Evolutionary conservation across 2,888 invertebrate species (phyloP).

Genomic region (Callyntrura guangdongensis): DNA sequence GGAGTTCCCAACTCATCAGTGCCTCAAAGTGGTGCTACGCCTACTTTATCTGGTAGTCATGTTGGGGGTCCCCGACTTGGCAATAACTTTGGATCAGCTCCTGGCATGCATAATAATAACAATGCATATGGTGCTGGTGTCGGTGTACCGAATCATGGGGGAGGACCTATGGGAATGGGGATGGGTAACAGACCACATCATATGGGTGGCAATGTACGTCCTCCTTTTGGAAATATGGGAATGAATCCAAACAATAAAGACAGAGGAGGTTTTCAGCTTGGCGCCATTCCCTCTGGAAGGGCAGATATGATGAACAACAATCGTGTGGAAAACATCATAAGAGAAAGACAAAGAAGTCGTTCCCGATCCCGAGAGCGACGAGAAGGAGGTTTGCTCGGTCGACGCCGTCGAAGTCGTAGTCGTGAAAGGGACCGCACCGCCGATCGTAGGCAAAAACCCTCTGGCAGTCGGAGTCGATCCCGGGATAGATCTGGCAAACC

Average conservation of each 20-base stretch:
- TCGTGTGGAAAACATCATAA: constrained; percentile 43
- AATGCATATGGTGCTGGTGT: constrained; percentile 54
- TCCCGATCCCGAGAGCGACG: constrained; percentile 80
- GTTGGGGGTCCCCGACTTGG: constrained; percentile 69
- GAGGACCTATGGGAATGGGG: constrained; percentile 14
- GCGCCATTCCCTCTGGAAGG: constrained; percentile 69
- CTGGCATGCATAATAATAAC: constrained; percentile 59
- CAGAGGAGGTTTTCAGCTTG: constrained; percentile 52
- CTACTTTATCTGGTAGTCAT: constrained; percentile 46
- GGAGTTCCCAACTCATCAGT: neutral
- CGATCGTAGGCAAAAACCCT: constrained; percentile 60
- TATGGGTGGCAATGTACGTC: neutral
- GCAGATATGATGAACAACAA: constrained; percentile 55
- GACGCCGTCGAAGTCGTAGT: constrained; percentile 84
- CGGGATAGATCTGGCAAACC: constrained; percentile 64
- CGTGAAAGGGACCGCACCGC: constrained; percentile 82
- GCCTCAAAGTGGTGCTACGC: neutral
- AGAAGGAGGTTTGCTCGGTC: constrained; percentile 59
- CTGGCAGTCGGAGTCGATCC: constrained; percentile 67
- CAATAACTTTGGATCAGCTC: constrained; percentile 67
- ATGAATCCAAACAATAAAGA: constrained; percentile 37
- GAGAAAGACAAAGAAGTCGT: constrained; percentile 78
- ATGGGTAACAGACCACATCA: constrained; percentile 27
- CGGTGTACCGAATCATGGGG: constrained; percentile 1
- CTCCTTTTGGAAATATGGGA: constrained; percentile 18